Percentiles rank a stretch among this genome's conserved stretches.
Evolutionary conservation across 2,113 vertebrate genomes (phyloP).

Genomic region (Apodemus sylvaticus): DNA sequence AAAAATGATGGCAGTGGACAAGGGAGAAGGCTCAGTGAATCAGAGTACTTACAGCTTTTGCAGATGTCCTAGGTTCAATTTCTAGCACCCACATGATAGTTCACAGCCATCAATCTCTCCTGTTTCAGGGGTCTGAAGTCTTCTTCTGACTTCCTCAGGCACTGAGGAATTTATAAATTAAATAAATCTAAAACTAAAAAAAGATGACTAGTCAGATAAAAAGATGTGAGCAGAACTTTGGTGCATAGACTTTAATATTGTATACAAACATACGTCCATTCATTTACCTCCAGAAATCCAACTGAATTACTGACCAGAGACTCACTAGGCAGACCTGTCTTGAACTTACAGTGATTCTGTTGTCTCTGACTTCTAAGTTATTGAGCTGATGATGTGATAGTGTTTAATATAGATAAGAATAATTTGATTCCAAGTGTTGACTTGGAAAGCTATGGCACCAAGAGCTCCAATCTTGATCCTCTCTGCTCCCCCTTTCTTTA

Average conservation of each 20-base stretch:
- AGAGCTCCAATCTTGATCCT: background rate
- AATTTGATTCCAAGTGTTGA: background rate
- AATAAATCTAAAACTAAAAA: background rate
- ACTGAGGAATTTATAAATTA: background rate
- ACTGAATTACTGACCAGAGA: background rate
- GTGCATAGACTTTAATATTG: background rate
- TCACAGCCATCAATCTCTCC: background rate
- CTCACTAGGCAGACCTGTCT: background rate
- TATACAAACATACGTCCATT: background rate
- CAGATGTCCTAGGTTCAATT: background rate
- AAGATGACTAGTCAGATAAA: background rate
- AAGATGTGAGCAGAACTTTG: background rate
- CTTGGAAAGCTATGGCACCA: background rate
- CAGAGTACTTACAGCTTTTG: background rate
- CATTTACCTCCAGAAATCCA: background rate
- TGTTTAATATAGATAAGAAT: background rate
- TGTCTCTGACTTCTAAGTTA: background rate
- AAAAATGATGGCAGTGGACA: background rate
- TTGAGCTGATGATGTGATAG: background rate
- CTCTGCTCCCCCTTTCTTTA: constrained; percentile 25
- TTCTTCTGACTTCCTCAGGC: background rate
- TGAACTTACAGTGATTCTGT: background rate
- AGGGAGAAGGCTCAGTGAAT: background rate
- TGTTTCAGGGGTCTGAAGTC: background rate
- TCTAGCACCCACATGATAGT: background rate